phyloP scores from a whole-genome alignment of 1,140 invertebrate genomes.

The Cherax destructor region DNA sequence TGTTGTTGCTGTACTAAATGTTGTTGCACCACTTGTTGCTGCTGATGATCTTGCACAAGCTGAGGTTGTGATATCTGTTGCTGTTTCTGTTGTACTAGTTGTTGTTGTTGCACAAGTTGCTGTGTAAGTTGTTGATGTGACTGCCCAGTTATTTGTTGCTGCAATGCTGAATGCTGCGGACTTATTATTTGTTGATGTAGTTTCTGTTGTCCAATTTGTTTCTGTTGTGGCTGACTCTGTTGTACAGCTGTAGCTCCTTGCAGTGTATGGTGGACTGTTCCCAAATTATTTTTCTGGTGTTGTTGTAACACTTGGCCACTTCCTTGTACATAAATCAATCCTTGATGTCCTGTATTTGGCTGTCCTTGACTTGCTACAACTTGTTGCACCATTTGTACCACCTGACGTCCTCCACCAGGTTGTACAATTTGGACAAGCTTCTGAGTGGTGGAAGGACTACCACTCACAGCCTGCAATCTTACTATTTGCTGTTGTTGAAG shows the following conservation, averaged over 20 bases:
- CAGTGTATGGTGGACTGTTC: conserved; percentile 46
- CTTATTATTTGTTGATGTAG: conserved; percentile 15
- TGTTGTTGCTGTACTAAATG: conserved; percentile 25
- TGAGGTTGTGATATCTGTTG: conserved; percentile 37
- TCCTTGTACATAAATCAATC: conserved; percentile 57
- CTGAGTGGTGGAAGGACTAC: conserved; percentile 23
- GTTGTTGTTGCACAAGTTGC: conserved; percentile 9
- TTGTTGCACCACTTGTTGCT: conserved; percentile 5
- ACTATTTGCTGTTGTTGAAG: conserved; percentile 63
- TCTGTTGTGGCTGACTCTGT: conserved; percentile 25
- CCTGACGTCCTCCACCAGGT: conserved; percentile 43
- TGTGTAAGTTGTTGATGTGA: conserved; percentile 17
- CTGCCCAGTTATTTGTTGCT: conserved; percentile 30
- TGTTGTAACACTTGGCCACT: conserved; percentile 56
- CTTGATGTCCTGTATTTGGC: conserved; percentile 29
- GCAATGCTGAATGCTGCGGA: conserved; percentile 21
- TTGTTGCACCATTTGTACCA: conserved; percentile 61
- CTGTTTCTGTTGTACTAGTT: conserved; percentile 24
- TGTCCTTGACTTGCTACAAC: conserved; percentile 49
- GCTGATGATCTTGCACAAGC: conserved; percentile 31
- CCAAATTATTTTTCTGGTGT: conserved; percentile 28
- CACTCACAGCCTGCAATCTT: conserved; percentile 49
- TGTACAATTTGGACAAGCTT: conserved; percentile 63
- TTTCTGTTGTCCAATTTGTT: conserved; percentile 18
- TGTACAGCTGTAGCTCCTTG: conserved; percentile 27